phyloP scores from a whole-genome alignment of 1,140 invertebrate species.

The Epicauta chinensis region DNA sequence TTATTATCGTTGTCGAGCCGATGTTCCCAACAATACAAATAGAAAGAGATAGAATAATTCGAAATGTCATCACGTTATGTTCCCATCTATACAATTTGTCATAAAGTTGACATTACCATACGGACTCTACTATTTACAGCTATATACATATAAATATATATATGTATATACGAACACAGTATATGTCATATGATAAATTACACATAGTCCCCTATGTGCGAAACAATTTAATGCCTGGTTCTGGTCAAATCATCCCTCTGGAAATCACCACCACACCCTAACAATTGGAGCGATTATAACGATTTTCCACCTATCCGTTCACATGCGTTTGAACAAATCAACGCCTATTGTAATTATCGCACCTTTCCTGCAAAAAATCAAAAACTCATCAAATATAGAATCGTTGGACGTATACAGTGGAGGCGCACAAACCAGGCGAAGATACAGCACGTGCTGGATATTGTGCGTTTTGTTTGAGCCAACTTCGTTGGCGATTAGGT shows the following conservation, averaged over 20 bases:
- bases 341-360: constrained; percentile 1
- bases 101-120: constrained; percentile 11
- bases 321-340: constrained; percentile 2
- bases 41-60: neutral
- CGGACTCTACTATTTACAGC: neutral
- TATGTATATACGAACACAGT: too few species aligned
- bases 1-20: neutral
- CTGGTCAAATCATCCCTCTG: too few species aligned
- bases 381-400: too few species aligned
- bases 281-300: neutral
- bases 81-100: constrained; percentile 9
- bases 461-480: too few species aligned
- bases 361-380: too few species aligned
- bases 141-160: too few species aligned
- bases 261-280: neutral
- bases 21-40: neutral
- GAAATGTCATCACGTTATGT: constrained; percentile 5
- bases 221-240: constrained; percentile 6
- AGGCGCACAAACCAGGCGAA: too few species aligned
- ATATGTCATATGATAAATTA: constrained; percentile 11
- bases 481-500: too few species aligned
- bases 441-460: too few species aligned
- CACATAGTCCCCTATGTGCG: constrained; percentile 2
- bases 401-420: too few species aligned
- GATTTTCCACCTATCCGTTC: neutral